Evolutionary conservation across 2,797 vertebrate genomes (phyloP), one percentile per base, ranked within the genome.

Genomic region (Phalanger gymnotis): DNA sequence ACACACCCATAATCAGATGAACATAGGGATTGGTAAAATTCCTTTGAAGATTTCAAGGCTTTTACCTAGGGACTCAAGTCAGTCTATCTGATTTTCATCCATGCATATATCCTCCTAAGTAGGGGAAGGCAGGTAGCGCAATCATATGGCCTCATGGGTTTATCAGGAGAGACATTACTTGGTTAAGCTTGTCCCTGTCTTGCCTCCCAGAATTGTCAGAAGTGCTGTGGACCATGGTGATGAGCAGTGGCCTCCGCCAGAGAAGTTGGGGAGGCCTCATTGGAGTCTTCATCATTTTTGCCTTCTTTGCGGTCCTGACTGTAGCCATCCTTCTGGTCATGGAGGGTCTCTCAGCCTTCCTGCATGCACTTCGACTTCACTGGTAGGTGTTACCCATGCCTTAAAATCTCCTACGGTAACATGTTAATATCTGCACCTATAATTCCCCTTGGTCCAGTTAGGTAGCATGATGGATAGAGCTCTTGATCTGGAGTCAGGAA

Each of bases 151-250:
- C 61, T 40, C n/a, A 9, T 53, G 61, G 5, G 0, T 6, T 51
- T n/a, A n/a, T 81, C 56, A 12, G 14, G 27, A 1, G 5, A 0
- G 34, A 2, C 27, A 31, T 53, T 0, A 0, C 73, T 47, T 0
- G 31, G 16, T 19, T 87, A 90, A 95, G n/a, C 9, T 0, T 1
- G 22, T 30, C 1, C 14, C 53, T n/a, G 55, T 56, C 90, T 51
- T 10, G 0, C 61, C 90, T 93, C 91, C 30, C 94, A 99, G 99
- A 99, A 90, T 97, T 99, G 58, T 99, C 99, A 7, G 99, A 99
- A n/a, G 99, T 99, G 9, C 98, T 99, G n/a, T 99, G 99, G 99
- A 98, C 98, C 92, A 99, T 99, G 99, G 99, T 99, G 94, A 98
- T 99, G 98, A 97, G 96, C 61, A 96, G 51, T 0, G 99, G 98